A percentile compares a stretch with the other conserved stretches of the same genome.
Conservation (phyloP, 2,113 vertebrate species). For the Melanocharis versteri region DNA sequence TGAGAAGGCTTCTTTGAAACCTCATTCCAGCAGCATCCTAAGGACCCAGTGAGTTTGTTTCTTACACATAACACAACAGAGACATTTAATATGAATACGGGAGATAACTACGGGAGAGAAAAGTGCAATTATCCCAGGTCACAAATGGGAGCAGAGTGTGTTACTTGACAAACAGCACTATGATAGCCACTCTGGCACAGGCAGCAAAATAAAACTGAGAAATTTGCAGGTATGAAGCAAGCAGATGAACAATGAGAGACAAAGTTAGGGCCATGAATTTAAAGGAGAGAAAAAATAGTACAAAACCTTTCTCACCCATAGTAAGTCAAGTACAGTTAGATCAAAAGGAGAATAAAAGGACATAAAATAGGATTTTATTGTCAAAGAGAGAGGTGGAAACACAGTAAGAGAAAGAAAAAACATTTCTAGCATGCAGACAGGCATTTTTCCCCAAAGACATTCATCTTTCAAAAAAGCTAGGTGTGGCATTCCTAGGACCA, state of each 20-base stretch:
- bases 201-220: not conserved
- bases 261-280: not conserved
- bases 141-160: not conserved
- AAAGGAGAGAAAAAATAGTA: not conserved
- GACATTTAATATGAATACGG: accelerated
- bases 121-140: not conserved
- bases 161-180: not conserved
- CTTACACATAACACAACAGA: not conserved
- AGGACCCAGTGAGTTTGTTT: not conserved
- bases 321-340: not conserved
- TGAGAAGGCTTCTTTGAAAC: not conserved
- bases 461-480: not conserved
- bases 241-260: not conserved
- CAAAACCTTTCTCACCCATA: not conserved
- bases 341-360: not conserved
- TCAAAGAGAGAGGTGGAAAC: not conserved
- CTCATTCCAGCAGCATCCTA: not conserved
- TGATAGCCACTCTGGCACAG: not conserved
- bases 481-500: not conserved
- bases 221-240: not conserved
- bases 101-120: not conserved
- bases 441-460: not conserved
- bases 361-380: not conserved
- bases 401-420: not conserved
- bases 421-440: not conserved